Evolutionary conservation across 2,113 vertebrate species (phyloP), one percentile per base, ranked within the genome.

Genomic region (Trematocara unimaculatum): DNA sequence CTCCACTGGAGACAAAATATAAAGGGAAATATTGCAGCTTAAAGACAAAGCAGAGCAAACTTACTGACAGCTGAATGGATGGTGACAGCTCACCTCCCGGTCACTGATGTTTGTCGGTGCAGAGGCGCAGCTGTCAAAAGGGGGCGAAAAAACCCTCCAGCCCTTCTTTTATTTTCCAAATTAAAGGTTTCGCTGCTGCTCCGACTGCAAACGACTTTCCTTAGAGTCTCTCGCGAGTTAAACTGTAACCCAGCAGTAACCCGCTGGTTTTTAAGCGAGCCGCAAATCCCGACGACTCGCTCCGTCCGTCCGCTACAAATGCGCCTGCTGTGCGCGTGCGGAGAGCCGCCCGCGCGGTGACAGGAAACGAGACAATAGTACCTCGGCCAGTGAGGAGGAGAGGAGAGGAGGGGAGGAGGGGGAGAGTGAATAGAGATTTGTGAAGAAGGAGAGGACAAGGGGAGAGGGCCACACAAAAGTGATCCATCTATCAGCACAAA

Each of bases 321-420:
- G 79, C 86, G 54, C 29, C 74, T 42, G 84, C 64, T 85, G 83
- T 26, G 15, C 17, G 49, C 17, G 11, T 6, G 67, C 18, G 35
- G 47, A 29, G 80, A 54, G 82, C 45, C 47, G 84, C 82, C 23
- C 58, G 89, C 85, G 29, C 81, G 84, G 79, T 58, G 84, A 93
- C 92, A 95, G 95, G 94, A 96, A 96, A 81, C 89, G 20, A 89
- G 90, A 96, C 95, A 96, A 96, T 95, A 87, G 94, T 91, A 84
- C 89, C 91, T 92, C 90, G 85, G 53, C 83, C 40, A 79, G 86
- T 81, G 53, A 81, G 85, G 49, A 38, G 51, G 79, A 1, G 49
- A 38, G 51, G 79, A 1, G 6, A 4, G 11, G 33, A 38, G 72
- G 35, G 26, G 33, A 10, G 78, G 82, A 78, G 33, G 5, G 77